phyloP scores from a whole-genome alignment of 2,113 vertebrate genomes.

The Myrmecobius fasciatus region DNA sequence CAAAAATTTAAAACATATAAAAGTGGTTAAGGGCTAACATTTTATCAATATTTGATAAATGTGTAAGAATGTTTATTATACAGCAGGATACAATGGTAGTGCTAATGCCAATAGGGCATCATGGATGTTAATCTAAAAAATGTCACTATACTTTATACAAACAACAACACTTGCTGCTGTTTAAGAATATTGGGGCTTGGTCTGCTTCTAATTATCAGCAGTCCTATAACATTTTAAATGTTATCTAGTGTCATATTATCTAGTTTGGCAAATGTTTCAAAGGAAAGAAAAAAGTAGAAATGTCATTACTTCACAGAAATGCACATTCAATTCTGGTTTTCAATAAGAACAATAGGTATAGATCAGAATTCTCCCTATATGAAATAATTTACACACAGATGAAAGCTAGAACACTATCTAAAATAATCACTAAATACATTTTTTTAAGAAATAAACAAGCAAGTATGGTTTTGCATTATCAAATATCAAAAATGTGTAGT shows the following conservation, averaged over 20 bases:
- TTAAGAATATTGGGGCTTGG: constrained; percentile 81
- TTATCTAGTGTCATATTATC: constrained; percentile 86
- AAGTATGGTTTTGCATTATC: constrained; percentile 86
- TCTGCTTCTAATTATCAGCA: constrained; percentile 80
- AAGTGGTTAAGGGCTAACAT: constrained; percentile 91
- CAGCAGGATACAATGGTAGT: constrained; percentile 89
- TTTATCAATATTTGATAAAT: constrained; percentile 93
- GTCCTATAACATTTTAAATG: constrained; percentile 80
- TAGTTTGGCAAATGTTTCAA: constrained; percentile 90
- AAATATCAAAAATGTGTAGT: constrained; percentile 86
- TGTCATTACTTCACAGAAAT: constrained; percentile 89
- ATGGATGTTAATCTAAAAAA: constrained; percentile 90
- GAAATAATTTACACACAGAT: constrained; percentile 95
- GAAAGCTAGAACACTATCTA: constrained; percentile 88
- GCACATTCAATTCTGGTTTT: constrained; percentile 88
- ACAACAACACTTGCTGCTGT: constrained; percentile 88
- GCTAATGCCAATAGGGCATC: constrained; percentile 88
- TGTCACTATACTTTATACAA: constrained; percentile 94
- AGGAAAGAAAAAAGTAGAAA: constrained; percentile 89
- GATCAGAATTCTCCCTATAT: constrained; percentile 88
- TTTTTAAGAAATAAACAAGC: constrained; percentile 90
- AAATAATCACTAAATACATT: constrained; percentile 96
- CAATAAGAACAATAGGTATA: constrained; percentile 88
- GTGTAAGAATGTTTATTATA: constrained; percentile 91
- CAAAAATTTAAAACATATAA: constrained; percentile 96